Evolutionary conservation across 2,797 vertebrate genomes (phyloP), one percentile per base, ranked within the genome.

Genomic region (Danionella dracula): DNA sequence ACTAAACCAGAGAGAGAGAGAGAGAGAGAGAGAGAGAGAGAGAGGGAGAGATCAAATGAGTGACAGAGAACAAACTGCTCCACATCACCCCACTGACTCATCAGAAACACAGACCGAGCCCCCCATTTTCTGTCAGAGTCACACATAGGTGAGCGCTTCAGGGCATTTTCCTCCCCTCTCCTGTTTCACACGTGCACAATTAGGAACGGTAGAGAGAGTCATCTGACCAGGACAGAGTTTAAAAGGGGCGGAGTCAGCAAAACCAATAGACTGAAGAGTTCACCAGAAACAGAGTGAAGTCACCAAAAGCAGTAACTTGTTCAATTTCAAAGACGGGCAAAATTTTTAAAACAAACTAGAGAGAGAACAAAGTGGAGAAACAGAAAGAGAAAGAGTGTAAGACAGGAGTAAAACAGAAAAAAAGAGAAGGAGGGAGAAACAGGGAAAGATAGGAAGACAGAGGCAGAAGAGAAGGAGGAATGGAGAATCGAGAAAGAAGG

Each of bases 1-100:
- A 92, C 89, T 91, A 27, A 5, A 8, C 56, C 11, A 38, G 32
- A 61, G 20, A 68, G 49, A 34, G 20, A 32, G 51, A 58, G 56
- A 13, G 56, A 21, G 35, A n/a, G 32, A 34, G 10, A 45, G 15
- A 17, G 46, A 29, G 46, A 9, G 10, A 60, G 10, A 15, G 10
- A 48, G 2, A 32, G 8, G 29, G 23, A 17, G 16, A 41, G 1
- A 40, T n/a, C 31, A n/a, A n/a, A n/a, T n/a, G n/a, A n/a, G n/a
- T n/a, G n/a, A n/a, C n/a, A n/a, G n/a, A n/a, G n/a, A n/a, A n/a
- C n/a, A n/a, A n/a, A n/a, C n/a, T n/a, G n/a, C n/a, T n/a, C n/a
- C n/a, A n/a, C n/a, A n/a, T n/a, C 32, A 45, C 10, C 20, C 16
- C 23, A 59, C 37, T 58, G 53, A 63, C 29, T 61, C 72, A 66